Evolutionary conservation across 2,113 vertebrate species (phyloP), one percentile per base, ranked within the genome.

Genomic region (Microtus oregoni): DNA sequence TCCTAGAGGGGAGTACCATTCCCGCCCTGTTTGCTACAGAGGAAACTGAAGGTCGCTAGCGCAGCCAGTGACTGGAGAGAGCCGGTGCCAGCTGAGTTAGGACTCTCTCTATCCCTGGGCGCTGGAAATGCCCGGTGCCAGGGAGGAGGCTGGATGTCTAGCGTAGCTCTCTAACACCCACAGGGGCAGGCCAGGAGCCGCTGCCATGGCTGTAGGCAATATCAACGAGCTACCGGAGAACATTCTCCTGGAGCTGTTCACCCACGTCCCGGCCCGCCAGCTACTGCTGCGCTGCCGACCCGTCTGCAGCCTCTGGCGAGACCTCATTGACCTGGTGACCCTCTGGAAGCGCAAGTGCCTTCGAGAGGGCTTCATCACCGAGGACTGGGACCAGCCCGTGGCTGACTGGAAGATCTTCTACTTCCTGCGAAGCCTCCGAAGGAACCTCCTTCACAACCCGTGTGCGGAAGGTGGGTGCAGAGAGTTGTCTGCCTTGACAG

Each of bases 301-400:
- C 0, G 99, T 99, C 28, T 99, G 99, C 93, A 15, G 68, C 41
- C 97, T 98, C 87, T 99, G 99, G 99, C 96, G 98, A 0, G 95
- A 98, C 63, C 96, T 99, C 97, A 98, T 99, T 20, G 98, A 99
- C n/a, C 97, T 98, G 0, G 67, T 94, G 61, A 98, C 98, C 5
- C 97, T 99, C 0, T 99, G 99, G 99, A 99, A 98, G 7, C 96
- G 97, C 55, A 99, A 99, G 90, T 99, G 98, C 94, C 96, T 98
- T 50, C 98, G 93, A 0, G 98, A 98, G 0, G 98, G 98, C 5
- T 98, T 98, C 17, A 95, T 97, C 1, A 1, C 19, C 0, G 95
- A 94, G 52, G 79, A n/a, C 65, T 89, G 96, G 95, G 97, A 98
- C 91, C 97, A 94, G 32, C 97, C 61, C 0, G 0, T 98, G 93